A percentile compares a stretch with the other conserved stretches of the same genome.
phyloP scores from a whole-genome alignment of 2,797 vertebrate genomes.

The Poecile montanus region DNA sequence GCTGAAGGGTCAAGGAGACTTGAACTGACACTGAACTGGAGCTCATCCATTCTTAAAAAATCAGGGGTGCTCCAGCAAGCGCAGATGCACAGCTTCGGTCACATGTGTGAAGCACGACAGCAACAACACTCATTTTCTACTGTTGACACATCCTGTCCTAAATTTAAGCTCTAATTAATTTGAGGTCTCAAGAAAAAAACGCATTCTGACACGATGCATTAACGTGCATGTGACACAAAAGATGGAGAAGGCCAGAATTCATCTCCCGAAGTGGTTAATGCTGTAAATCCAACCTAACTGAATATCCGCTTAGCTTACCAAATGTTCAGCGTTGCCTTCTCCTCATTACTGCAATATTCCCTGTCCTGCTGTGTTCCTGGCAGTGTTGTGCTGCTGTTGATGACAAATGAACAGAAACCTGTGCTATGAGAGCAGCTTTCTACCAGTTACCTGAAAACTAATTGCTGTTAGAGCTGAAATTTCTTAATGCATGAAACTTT shows the following conservation, averaged over 20 bases:
- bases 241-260: background rate
- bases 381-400: background rate
- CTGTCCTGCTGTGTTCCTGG: background rate
- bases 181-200: background rate
- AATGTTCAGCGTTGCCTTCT: background rate
- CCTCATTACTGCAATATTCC: background rate
- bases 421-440: background rate
- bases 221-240: background rate
- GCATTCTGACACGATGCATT: background rate
- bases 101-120: background rate
- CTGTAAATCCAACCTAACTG: conserved; percentile 10
- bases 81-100: background rate
- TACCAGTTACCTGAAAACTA: background rate
- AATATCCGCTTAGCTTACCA: conserved; percentile 9
- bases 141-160: background rate
- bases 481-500: background rate
- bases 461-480: background rate
- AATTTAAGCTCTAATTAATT: background rate
- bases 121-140: background rate
- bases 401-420: background rate
- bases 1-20: background rate
- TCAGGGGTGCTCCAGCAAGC: fast-evolving
- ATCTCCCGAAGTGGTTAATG: background rate
- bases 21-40: background rate
- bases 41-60: background rate